Conservation (phyloP, 2,797 vertebrate genomes). For the Cuculus canorus region DNA sequence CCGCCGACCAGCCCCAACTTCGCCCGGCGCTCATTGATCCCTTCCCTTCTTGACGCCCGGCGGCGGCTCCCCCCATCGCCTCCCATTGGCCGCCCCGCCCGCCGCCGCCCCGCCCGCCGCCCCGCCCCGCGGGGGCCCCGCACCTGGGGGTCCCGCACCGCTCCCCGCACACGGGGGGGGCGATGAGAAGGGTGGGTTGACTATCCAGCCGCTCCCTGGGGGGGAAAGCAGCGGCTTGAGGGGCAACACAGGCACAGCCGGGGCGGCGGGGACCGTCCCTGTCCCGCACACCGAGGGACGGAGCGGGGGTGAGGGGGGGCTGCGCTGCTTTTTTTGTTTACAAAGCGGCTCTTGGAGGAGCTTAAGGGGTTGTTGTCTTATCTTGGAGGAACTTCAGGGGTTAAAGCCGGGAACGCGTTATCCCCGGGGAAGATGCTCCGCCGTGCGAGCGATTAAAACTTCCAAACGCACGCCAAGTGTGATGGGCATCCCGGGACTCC, state of each 20-base stretch:
- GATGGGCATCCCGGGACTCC: too few species aligned
- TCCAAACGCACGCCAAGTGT: background rate
- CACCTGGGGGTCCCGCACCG: background rate
- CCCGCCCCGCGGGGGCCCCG: background rate
- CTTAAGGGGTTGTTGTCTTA: too few species aligned
- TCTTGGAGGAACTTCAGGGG: background rate
- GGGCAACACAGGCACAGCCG: too few species aligned
- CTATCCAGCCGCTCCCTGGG: too few species aligned
- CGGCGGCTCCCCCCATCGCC: background rate
- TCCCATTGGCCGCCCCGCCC: background rate
- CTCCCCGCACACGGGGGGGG: background rate
- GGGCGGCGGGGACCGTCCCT: background rate
- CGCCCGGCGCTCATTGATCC: slow-evolving; percentile 6
- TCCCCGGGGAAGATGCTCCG: background rate
- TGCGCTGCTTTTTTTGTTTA: background rate
- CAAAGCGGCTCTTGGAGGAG: background rate
- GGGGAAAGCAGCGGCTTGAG: too few species aligned
- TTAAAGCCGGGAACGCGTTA: background rate
- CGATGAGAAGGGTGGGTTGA: too few species aligned
- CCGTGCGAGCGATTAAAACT: background rate
- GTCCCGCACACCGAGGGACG: background rate
- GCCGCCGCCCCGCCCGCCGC: background rate
- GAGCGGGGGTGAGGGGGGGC: background rate
- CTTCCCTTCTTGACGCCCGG: slow-evolving; percentile 41
- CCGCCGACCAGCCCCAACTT: slow-evolving; percentile 28